Evolutionary conservation across 2,113 vertebrate species (phyloP).

Genomic region (Egretta garzetta): DNA sequence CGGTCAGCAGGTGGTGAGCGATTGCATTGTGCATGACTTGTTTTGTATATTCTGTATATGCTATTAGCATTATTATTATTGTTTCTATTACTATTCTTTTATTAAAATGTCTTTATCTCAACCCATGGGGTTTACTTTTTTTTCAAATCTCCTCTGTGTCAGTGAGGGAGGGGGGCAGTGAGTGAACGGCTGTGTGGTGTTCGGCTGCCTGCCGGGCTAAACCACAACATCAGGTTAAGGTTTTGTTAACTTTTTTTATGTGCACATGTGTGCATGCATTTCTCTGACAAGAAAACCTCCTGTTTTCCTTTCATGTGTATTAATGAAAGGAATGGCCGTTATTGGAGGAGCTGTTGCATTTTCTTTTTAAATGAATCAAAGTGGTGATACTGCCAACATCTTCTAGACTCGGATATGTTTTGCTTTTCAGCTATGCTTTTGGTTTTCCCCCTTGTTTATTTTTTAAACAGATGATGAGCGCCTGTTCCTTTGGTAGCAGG

Average conservation of each 20-base stretch:
- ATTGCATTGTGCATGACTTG: too few relatives aligned
- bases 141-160: too few relatives aligned
- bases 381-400: not conserved
- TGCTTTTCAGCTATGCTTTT: not conserved
- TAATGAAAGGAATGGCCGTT: not conserved
- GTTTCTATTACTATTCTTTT: too few relatives aligned
- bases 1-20: too few relatives aligned
- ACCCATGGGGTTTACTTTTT: too few relatives aligned
- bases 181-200: too few relatives aligned
- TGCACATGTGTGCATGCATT: not conserved
- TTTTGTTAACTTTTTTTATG: not conserved
- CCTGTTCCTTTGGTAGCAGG: not conserved
- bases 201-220: too few relatives aligned
- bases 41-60: too few relatives aligned
- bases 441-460: not conserved
- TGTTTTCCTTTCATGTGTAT: not conserved
- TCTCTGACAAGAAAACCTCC: fast-evolving
- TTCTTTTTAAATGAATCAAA: not conserved
- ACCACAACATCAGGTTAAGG: not conserved
- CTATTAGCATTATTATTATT: too few relatives aligned
- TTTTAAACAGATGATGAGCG: not conserved
- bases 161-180: too few relatives aligned
- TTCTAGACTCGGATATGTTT: not conserved
- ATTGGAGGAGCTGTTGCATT: not conserved
- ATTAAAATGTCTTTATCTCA: too few relatives aligned